Conservation (phyloP, 2,797 vertebrate species). For the Diceros bicornis region DNA sequence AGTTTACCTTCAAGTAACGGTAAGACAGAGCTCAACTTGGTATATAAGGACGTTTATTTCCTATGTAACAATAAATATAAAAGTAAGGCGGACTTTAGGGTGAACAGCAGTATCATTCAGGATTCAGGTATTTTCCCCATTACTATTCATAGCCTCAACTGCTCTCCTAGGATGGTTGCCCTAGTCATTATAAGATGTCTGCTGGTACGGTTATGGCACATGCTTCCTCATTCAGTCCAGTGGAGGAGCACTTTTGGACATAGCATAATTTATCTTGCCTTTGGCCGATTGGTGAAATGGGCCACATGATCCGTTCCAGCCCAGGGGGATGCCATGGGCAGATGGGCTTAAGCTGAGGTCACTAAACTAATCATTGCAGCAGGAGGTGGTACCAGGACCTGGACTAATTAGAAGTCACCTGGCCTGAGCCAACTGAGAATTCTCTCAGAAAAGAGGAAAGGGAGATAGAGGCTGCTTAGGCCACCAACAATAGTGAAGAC, state of each 20-base stretch:
- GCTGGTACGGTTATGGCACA: neutral
- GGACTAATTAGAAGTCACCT: neutral
- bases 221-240: neutral
- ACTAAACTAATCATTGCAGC: neutral
- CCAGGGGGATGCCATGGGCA: neutral
- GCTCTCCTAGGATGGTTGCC: neutral
- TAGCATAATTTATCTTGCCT: neutral
- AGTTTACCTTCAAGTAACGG: neutral
- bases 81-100: neutral
- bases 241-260: neutral
- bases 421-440: neutral
- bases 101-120: neutral
- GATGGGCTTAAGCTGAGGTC: neutral
- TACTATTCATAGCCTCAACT: neutral
- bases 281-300: neutral
- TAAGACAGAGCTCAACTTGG: neutral
- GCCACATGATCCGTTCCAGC: neutral
- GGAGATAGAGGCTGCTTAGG: neutral
- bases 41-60: slow-evolving; percentile 7
- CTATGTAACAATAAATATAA: neutral
- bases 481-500: neutral
- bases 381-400: neutral
- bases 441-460: neutral
- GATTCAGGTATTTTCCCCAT: neutral
- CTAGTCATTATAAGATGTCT: neutral